Conservation (phyloP, 2,797 vertebrate species). For the Eremophila alpestris region DNA sequence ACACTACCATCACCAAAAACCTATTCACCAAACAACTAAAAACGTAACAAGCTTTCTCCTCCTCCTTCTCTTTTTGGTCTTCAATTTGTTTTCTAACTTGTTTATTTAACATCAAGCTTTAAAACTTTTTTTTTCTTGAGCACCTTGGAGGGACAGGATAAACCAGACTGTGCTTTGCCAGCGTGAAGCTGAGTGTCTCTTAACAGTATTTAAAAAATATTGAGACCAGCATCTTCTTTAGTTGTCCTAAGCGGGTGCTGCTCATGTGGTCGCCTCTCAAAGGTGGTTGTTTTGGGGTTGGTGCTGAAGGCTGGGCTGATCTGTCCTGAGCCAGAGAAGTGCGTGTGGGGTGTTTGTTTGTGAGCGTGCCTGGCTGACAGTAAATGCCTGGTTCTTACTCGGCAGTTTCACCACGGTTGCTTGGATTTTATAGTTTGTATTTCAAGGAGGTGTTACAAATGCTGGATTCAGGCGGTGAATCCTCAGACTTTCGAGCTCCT, state of each 20-base stretch:
- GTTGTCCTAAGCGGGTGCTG: neutral
- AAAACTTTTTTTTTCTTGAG: neutral
- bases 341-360: neutral
- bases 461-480: neutral
- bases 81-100: neutral
- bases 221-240: neutral
- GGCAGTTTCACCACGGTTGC: conserved; percentile 16
- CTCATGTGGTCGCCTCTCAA: neutral
- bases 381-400: neutral
- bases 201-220: neutral
- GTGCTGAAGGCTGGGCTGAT: neutral
- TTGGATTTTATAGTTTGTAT: conserved; percentile 38
- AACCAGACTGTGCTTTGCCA: neutral
- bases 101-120: neutral
- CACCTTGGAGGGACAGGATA: neutral
- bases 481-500: neutral
- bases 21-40: neutral
- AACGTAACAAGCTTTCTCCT: neutral
- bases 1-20: neutral
- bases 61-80: neutral
- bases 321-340: neutral
- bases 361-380: neutral
- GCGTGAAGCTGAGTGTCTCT: neutral
- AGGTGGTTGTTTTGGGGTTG: neutral
- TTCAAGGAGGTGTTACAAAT: neutral